phyloP scores from a whole-genome alignment of 1,140 invertebrate species.

The Geopemphigus sp. region DNA sequence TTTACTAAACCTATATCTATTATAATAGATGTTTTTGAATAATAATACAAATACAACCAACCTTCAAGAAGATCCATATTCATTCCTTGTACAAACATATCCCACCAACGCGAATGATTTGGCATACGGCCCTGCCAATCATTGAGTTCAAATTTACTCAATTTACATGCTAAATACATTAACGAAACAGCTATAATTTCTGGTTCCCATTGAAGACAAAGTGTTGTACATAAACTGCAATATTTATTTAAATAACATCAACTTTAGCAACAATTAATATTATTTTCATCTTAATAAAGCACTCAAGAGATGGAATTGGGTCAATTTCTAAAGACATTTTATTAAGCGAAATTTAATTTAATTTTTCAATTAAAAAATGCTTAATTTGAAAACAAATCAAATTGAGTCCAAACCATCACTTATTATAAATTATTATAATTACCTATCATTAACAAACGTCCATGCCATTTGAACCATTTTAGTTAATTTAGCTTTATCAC shows the following conservation, averaged over 20 bases:
- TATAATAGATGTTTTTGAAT: conserved; percentile 41
- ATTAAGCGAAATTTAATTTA: background rate
- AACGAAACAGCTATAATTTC: conserved; percentile 98
- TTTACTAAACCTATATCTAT: background rate
- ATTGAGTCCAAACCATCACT: background rate
- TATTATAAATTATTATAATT: conserved; percentile 48
- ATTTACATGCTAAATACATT: conserved; percentile 93
- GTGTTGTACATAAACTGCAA: conserved; percentile 86
- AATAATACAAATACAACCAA: conserved; percentile 52
- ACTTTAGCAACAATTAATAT: background rate
- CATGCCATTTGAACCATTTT: conserved; percentile 99
- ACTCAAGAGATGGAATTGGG: background rate
- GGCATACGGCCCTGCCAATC: conserved; percentile 84
- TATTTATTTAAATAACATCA: conserved; percentile 50
- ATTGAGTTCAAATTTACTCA: conserved; percentile 91
- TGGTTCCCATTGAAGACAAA: conserved; percentile 98
- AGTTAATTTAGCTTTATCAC: conserved; percentile 87
- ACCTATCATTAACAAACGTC: conserved; percentile 99
- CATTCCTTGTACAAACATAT: conserved; percentile 95
- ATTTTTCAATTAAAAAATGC: background rate
- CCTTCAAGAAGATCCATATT: conserved; percentile 91
- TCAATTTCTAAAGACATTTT: background rate
- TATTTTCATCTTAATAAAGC: background rate
- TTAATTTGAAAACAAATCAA: background rate
- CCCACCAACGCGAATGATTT: conserved; percentile 93